Conservation (phyloP, 1,140 invertebrate species). For the Drosophila novamexicana region DNA sequence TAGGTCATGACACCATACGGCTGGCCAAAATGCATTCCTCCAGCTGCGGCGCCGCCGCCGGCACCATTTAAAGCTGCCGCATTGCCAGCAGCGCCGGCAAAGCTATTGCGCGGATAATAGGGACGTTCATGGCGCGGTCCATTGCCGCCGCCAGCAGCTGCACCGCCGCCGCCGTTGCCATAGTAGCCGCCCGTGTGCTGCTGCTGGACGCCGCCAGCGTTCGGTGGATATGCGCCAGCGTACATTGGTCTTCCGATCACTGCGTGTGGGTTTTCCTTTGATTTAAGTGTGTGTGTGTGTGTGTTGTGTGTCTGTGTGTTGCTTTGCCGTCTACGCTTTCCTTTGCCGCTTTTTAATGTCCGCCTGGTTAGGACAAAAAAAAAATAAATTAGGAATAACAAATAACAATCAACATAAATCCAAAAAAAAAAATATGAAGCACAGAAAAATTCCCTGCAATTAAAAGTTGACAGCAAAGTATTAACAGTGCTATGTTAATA, state of each 20-base stretch:
- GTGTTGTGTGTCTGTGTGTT: neutral
- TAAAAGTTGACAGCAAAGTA: neutral
- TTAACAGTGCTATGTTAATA: neutral
- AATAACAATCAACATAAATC: neutral
- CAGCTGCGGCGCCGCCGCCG: slow-evolving; percentile 56
- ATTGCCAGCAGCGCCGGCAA: slow-evolving; percentile 46
- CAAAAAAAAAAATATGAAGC: neutral
- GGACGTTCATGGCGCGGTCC: slow-evolving; percentile 58
- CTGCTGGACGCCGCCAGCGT: slow-evolving; percentile 71
- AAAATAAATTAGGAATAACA: neutral
- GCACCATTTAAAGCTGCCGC: slow-evolving; percentile 55
- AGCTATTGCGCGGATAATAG: slow-evolving; percentile 56
- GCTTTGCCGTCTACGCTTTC: neutral
- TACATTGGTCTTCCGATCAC: slow-evolving; percentile 48
- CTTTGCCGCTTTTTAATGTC: slow-evolving; percentile 18
- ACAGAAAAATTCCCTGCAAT: neutral
- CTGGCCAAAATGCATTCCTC: slow-evolving; percentile 66
- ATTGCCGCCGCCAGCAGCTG: slow-evolving; percentile 42
- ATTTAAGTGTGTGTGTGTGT: neutral
- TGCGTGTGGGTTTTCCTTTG: slow-evolving; percentile 2
- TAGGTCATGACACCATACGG: slow-evolving; percentile 72
- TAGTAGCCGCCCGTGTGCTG: slow-evolving; percentile 75
- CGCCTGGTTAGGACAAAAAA: slow-evolving; percentile 5
- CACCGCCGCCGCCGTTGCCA: slow-evolving; percentile 69
- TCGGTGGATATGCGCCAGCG: slow-evolving; percentile 74